Evolutionary conservation across 1,140 invertebrate species (phyloP), one percentile per base, ranked within the genome.

Genomic region (Ptiloglossa arizonensis): DNA sequence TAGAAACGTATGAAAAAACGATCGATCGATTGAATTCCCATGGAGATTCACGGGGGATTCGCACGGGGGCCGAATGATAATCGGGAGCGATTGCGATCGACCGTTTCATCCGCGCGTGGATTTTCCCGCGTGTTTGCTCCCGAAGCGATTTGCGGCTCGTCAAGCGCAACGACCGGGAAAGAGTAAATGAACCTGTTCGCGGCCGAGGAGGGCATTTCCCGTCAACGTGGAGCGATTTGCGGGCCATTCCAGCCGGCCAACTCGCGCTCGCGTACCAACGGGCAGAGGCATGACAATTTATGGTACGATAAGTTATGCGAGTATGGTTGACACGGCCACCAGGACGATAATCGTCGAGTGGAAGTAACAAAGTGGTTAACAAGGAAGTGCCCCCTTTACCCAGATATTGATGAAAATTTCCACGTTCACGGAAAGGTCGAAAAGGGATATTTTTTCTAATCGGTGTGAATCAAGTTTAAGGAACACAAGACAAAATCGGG

Each of bases 161-260:
- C 29, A n/a, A 35, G 57, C 35, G 38, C 56, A 62, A 44, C 35
- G 57, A 38, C 46, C 48, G 24, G n/a, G 59, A 54, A 46, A 24
- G 29, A 46, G 15, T 19, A 75, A 75, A 75, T 35, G 72, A 67
- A 66, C 48, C 29, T 5, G 50, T 44, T 41, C 29, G 15, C 50
- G 63, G 5, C 13, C 41, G 35, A 8, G 17, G 3, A 46, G 13
- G 38, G 32, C 32, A 22, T 52, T 54, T 35, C 9, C 66, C 19
- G 56, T 38, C 66, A n/a, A 19, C 41, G 17, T 9, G 22, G 32
- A 17, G n/a, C 66, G 59, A 69, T 77, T 77, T 69, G 44, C 54
- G 17, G 27, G 54, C 32, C 24, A 70, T 68, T 68, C 27, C 24
- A 5, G 11, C 15, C 17, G 50, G 0, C 19, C 38, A 22, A 46